Conservation (phyloP, 2,797 vertebrate species). For the Aldrovandia affinis region DNA sequence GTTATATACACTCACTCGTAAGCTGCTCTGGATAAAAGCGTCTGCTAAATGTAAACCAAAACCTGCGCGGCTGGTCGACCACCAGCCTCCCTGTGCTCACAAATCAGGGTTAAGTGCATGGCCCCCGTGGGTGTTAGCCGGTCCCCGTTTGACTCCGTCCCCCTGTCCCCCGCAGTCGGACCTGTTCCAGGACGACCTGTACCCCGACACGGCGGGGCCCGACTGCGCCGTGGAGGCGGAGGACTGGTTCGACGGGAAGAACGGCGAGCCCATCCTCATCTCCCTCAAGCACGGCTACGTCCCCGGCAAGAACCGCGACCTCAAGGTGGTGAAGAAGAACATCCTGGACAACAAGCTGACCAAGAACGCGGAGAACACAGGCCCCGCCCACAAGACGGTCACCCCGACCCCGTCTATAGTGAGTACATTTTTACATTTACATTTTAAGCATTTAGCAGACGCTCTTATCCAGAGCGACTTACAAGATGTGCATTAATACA, state of each 20-base stretch:
- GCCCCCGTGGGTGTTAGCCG: not conserved
- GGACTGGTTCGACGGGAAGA: constrained; percentile 95
- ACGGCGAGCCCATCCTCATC: constrained; percentile 89
- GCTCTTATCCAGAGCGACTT: no score
- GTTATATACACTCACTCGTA: no score
- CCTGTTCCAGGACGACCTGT: constrained; percentile 97
- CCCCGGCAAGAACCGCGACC: constrained; percentile 88
- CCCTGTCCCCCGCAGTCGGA: constrained; percentile 78
- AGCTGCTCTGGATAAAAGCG: no score
- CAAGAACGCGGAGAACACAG: constrained; percentile 85
- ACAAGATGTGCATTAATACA: not conserved
- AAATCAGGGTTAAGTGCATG: not conserved
- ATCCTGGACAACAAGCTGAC: constrained; percentile 87
- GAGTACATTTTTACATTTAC: no score
- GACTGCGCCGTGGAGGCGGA: constrained; percentile 90
- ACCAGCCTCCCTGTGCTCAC: not conserved
- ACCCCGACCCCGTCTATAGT: constrained; percentile 78
- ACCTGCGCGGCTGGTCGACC: not conserved
- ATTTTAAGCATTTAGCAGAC: no score
- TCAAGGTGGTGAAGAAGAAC: constrained; percentile 96
- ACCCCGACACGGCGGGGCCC: constrained; percentile 91
- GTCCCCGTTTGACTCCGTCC: constrained; percentile 26
- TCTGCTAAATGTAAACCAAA: no score
- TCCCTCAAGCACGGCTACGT: constrained; percentile 93
- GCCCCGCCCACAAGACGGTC: constrained; percentile 75